Conservation (phyloP, 2,888 invertebrate species). For the Agonopterix alstromeriana region DNA sequence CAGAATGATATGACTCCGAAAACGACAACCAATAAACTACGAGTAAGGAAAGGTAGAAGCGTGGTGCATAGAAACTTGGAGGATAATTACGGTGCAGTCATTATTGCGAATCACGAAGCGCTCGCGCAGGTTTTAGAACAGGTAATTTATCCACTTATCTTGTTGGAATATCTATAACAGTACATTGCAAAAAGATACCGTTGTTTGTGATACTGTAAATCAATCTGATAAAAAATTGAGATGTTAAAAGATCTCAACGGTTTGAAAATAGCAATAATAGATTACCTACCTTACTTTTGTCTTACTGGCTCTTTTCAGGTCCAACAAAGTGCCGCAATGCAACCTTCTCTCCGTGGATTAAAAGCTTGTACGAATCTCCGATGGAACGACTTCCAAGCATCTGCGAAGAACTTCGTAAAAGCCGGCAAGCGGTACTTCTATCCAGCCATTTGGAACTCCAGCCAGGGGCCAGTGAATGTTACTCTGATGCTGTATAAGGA, state of each 20-base stretch:
- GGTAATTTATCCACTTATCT: slow-evolving; percentile 68
- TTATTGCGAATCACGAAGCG: slow-evolving; percentile 93
- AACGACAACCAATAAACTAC: slow-evolving; percentile 78
- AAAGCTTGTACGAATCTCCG: slow-evolving; percentile 84
- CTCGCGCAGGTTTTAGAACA: slow-evolving; percentile 92
- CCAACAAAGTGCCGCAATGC: slow-evolving; percentile 83
- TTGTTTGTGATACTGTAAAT: no score
- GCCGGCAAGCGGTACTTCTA: slow-evolving; percentile 85
- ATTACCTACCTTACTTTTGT: no score
- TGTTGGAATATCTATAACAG: slow-evolving; percentile 10
- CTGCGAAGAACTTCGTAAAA: slow-evolving; percentile 64
- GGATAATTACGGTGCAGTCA: slow-evolving; percentile 93
- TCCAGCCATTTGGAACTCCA: slow-evolving; percentile 83
- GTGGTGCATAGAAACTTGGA: slow-evolving; percentile 91
- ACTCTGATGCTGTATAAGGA: slow-evolving; percentile 81
- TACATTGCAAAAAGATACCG: background rate
- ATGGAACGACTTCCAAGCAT: slow-evolving; percentile 82
- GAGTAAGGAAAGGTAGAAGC: slow-evolving; percentile 87
- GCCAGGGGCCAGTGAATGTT: slow-evolving; percentile 79
- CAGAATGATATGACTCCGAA: slow-evolving; percentile 62
- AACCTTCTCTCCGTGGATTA: slow-evolving; percentile 81
- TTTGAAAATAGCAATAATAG: no score
- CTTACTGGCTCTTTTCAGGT: slow-evolving; percentile 33
- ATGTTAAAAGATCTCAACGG: no score
- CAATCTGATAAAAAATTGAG: no score